A percentile compares a stretch with the other conserved stretches of the same genome.
Conservation (phyloP, 2,888 invertebrate genomes). For the Griposia aprilina region DNA sequence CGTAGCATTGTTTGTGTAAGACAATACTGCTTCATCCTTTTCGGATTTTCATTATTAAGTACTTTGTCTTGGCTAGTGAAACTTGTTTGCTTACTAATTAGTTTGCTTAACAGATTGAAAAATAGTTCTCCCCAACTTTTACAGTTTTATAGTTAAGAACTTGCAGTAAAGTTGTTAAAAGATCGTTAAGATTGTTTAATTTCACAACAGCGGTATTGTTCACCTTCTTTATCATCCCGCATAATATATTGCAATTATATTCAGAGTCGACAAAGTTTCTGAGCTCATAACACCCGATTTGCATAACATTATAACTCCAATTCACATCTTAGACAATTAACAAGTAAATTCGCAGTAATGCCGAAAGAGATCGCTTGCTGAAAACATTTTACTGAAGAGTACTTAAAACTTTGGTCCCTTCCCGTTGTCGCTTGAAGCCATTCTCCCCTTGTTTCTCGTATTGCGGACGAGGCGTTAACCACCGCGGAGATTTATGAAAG, state of each 20-base stretch:
- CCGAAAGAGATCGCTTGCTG: conserved; percentile 81
- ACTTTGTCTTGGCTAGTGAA: conserved; percentile 49
- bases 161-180: conserved; percentile 49
- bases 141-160: conserved; percentile 54
- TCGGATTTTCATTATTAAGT: conserved; percentile 30
- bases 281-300: conserved; percentile 63
- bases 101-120: conserved; percentile 55
- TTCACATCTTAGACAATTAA: conserved; percentile 76
- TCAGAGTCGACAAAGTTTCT: conserved; percentile 61
- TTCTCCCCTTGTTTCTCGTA: conserved; percentile 81
- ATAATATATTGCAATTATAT: conserved; percentile 67
- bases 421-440: conserved; percentile 79
- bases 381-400: conserved; percentile 83
- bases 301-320: conserved; percentile 65
- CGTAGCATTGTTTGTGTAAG: neutral
- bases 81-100: conserved; percentile 53
- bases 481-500: conserved; percentile 85
- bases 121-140: conserved; percentile 48
- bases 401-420: conserved; percentile 83
- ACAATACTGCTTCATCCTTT: conserved; percentile 12
- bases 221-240: conserved; percentile 47
- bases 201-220: conserved; percentile 53
- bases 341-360: conserved; percentile 79
- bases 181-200: conserved; percentile 57
- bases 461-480: conserved; percentile 85